phyloP scores from a whole-genome alignment of 2,888 invertebrate genomes.

The Sesamia inferens region DNA sequence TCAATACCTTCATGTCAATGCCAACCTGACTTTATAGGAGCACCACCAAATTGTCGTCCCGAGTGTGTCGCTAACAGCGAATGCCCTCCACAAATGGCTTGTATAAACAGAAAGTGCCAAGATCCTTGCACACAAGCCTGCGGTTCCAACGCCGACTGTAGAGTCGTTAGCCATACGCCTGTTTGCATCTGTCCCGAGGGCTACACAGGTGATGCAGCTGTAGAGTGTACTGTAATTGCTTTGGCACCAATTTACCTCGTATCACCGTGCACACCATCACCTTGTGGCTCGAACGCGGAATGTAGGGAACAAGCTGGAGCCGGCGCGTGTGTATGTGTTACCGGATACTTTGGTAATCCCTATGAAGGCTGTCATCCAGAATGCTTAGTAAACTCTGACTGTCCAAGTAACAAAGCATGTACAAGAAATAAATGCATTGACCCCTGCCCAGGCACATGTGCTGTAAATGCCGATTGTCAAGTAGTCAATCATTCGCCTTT shows the following conservation, averaged over 20 bases:
- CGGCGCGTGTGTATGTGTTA: constrained; percentile 92
- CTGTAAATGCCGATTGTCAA: constrained; percentile 93
- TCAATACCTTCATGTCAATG: constrained; percentile 93
- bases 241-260: constrained; percentile 73
- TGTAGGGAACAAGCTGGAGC: constrained; percentile 90
- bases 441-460: constrained; percentile 95
- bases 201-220: constrained; percentile 94
- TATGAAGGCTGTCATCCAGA: constrained; percentile 94
- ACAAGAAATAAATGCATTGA: constrained; percentile 93
- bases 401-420: constrained; percentile 92
- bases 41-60: constrained; percentile 93
- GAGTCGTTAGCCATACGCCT: constrained; percentile 93
- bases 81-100: constrained; percentile 92
- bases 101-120: constrained; percentile 94
- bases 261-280: constrained; percentile 91
- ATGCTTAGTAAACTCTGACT: constrained; percentile 93
- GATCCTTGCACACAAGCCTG: constrained; percentile 94
- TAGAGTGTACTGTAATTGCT: constrained; percentile 87
- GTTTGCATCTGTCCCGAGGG: constrained; percentile 92
- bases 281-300: constrained; percentile 91
- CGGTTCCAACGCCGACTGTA: constrained; percentile 93
- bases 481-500: constrained; percentile 93
- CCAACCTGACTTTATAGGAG: constrained; percentile 91
- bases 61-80: constrained; percentile 94
- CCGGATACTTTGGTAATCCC: constrained; percentile 94